Conservation (phyloP, 2,113 vertebrate genomes). For the Macheiramphus alcinus region DNA sequence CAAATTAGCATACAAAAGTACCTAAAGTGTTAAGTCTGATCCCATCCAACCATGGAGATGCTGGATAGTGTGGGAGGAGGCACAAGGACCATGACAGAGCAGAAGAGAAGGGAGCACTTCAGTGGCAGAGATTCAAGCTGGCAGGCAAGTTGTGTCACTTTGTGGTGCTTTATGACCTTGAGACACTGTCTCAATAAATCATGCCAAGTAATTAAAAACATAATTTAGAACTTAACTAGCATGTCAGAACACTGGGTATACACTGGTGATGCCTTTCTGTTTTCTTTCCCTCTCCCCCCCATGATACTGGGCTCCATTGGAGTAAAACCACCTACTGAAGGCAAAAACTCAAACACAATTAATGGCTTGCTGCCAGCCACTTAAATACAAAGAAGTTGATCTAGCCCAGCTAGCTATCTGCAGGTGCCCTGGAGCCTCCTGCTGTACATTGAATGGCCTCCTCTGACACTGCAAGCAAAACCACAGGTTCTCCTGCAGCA, state of each 20-base stretch:
- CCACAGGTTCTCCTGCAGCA: background rate
- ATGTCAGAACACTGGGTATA: background rate
- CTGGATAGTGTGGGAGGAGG: background rate
- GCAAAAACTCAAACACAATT: background rate
- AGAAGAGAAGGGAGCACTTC: background rate
- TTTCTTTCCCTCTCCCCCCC: background rate
- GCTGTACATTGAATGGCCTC: background rate
- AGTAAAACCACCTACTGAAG: constrained; percentile 16
- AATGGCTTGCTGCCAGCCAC: background rate
- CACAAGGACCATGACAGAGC: background rate
- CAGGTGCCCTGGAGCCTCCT: constrained; percentile 2
- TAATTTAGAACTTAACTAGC: constrained; percentile 35
- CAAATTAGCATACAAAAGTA: background rate
- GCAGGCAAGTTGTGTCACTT: background rate
- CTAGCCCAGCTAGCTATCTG: background rate
- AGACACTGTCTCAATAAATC: constrained; percentile 22
- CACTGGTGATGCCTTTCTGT: background rate
- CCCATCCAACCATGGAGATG: background rate
- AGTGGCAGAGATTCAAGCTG: background rate
- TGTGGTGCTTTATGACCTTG: constrained; percentile 31
- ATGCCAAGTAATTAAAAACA: constrained; percentile 49
- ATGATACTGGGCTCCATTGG: background rate
- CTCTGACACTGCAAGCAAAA: background rate
- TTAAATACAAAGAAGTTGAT: background rate
- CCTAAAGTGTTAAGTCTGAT: background rate